A percentile compares a stretch with the other conserved stretches of the same genome.
Evolutionary conservation across 2,888 invertebrate species (phyloP).

Genomic region (Tetragonisca angustula): DNA sequence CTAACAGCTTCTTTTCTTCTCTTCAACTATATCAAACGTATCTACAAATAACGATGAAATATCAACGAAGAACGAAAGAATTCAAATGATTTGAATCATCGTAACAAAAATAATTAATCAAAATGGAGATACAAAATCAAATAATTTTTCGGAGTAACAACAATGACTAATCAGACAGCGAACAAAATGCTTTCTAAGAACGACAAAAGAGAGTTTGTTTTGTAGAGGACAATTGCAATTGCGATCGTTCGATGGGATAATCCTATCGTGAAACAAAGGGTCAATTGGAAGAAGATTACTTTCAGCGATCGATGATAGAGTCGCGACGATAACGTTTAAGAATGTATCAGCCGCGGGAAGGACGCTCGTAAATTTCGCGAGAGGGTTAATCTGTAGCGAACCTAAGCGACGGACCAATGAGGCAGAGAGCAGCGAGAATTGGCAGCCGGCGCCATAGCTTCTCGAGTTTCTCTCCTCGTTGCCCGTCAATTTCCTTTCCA

Average conservation of each 20-base stretch:
- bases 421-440: constrained; percentile 63
- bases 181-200: not conserved
- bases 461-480: constrained; percentile 22
- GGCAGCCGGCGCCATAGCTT: constrained; percentile 61
- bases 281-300: not conserved
- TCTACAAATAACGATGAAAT: not conserved
- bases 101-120: no score
- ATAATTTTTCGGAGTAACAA: not conserved
- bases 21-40: not conserved
- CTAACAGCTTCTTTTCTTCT: not conserved
- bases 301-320: constrained; percentile 30
- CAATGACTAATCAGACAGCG: not conserved
- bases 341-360: constrained; percentile 55
- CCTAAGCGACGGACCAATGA: constrained; percentile 67
- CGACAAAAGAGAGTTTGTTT: not conserved
- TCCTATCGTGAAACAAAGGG: not conserved
- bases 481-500: constrained; percentile 12
- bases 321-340: constrained; percentile 53
- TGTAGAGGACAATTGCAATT: not conserved
- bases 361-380: constrained; percentile 65
- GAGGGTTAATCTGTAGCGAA: constrained; percentile 64
- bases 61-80: not conserved
- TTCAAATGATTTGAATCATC: not conserved
- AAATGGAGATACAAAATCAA: no score
- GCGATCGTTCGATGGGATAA: not conserved